Percentiles rank a stretch among this genome's conserved stretches.
Conservation (phyloP, 2,113 vertebrate genomes). For the Pseudorasbora parva region DNA sequence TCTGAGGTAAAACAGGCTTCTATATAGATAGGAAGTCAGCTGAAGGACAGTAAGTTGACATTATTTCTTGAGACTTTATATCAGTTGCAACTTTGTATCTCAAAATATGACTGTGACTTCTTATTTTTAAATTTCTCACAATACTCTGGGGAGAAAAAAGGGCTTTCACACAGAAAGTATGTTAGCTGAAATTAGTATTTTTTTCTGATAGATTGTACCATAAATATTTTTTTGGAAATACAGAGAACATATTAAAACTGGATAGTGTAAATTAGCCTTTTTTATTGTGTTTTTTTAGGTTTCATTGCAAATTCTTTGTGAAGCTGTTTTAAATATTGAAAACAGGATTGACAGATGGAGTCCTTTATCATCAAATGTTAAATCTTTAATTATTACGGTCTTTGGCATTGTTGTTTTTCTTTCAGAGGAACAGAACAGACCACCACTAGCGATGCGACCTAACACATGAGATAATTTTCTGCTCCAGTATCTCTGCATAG, state of each 20-base stretch:
- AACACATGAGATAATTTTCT: constrained; percentile 62
- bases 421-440: constrained; percentile 36
- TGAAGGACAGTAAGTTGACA: too few relatives aligned
- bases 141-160: too few relatives aligned
- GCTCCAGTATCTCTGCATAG: constrained; percentile 64
- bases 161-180: too few relatives aligned
- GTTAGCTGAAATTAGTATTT: too few relatives aligned
- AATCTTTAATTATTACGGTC: constrained; percentile 39
- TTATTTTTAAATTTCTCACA: too few relatives aligned
- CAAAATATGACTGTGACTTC: too few relatives aligned
- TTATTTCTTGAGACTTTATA: too few relatives aligned
- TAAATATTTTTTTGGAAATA: too few relatives aligned
- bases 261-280: background rate
- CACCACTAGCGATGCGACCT: constrained; percentile 52
- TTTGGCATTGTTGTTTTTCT: constrained; percentile 42
- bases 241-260: background rate
- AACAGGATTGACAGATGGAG: constrained; percentile 20
- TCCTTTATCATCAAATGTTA: constrained; percentile 36
- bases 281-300: background rate
- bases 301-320: constrained; percentile 9
- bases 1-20: too few relatives aligned
- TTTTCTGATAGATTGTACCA: too few relatives aligned
- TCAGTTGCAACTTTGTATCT: too few relatives aligned
- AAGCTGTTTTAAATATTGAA: constrained; percentile 43
- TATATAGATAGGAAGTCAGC: too few relatives aligned